Evolutionary conservation across 1,140 invertebrate genomes (phyloP), one percentile per base, ranked within the genome.

Genomic region (Drosophila truncata): DNA sequence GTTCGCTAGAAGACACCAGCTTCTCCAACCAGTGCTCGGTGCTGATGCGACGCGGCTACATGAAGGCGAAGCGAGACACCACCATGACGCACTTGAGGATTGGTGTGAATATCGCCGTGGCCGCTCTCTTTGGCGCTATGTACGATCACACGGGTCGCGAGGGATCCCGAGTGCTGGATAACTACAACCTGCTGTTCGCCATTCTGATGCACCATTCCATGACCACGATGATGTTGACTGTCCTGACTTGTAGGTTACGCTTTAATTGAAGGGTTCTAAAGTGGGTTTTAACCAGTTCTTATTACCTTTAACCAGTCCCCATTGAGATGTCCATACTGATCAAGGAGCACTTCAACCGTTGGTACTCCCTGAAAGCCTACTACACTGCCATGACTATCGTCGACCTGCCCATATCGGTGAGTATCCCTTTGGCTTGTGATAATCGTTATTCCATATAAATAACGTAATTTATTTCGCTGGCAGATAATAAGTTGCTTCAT

Each of bases 301-400:
- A 27, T 67, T 65, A 7, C 3, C 9, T 54, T 20, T 18, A 97
- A 25, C 0, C 18, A 88, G 84, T 99, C 93, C 98, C 98, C 1
- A 95, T 95, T 65, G 98, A 99, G 94, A 98, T 98, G 96, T 95
- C 94, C 9, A 97, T 98, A 63, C 94, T 99, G 80, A 94, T 96
- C 20, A 97, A 98, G 91, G 98, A 99, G 93, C 97, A 99, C 90
- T 97, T 99, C 69, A 99, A 99, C 92, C 95, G 98, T 92, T 99
- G 98, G 98, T 99, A 99, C 94, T 99, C 97, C 11, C 93, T 99
- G 7, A 98, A 98, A 91, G 96, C 97, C 8, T 99, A 98, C 86
- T 99, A 98, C 87, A 94, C 96, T 31, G 96, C 98, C 13, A 96
- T 98, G 54, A 98, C 97, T 0, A 91, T 99, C 37, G 95, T 98